Evolutionary conservation across 2,888 invertebrate genomes (phyloP).

Genomic region (Amphipyra tragopoginis): DNA sequence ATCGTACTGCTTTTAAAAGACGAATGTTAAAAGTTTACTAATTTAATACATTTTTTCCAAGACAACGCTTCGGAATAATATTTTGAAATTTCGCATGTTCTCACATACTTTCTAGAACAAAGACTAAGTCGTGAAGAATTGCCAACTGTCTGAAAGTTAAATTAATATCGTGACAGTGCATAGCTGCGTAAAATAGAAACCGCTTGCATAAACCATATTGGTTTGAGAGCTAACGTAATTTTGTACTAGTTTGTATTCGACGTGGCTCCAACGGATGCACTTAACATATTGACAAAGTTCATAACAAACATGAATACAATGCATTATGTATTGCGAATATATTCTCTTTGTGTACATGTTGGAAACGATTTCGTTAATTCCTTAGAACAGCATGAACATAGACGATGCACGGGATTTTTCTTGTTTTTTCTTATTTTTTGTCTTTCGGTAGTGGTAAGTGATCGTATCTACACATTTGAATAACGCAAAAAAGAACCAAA

Average conservation of each 20-base stretch:
- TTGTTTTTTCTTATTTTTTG: too few relatives aligned
- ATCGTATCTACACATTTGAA: too few relatives aligned
- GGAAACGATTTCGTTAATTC: too few relatives aligned
- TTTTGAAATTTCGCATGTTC: constrained; percentile 23
- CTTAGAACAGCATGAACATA: too few relatives aligned
- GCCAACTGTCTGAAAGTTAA: constrained; percentile 41
- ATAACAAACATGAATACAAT: constrained; percentile 47
- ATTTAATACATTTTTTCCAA: constrained; percentile 25
- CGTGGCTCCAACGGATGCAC: constrained; percentile 41
- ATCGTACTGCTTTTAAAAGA: constrained; percentile 15
- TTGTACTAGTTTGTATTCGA: constrained; percentile 45
- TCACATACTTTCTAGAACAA: constrained; percentile 32
- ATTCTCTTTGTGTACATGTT: constrained; percentile 28
- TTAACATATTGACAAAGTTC: constrained; percentile 57
- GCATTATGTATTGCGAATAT: constrained; percentile 43
- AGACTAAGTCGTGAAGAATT: constrained; percentile 28
- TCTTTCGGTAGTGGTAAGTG: too few relatives aligned
- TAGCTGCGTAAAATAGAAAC: constrained; percentile 36
- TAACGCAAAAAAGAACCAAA: too few relatives aligned
- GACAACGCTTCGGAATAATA: constrained; percentile 9
- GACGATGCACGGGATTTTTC: too few relatives aligned
- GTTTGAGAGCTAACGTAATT: constrained; percentile 47
- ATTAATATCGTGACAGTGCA: constrained; percentile 51
- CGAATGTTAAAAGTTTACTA: constrained; percentile 24
- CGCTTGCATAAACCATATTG: constrained; percentile 32